Evolutionary conservation across 2,888 invertebrate genomes (phyloP), one percentile per base, ranked within the genome.

Genomic region (Yponomeuta plumbellus): DNA sequence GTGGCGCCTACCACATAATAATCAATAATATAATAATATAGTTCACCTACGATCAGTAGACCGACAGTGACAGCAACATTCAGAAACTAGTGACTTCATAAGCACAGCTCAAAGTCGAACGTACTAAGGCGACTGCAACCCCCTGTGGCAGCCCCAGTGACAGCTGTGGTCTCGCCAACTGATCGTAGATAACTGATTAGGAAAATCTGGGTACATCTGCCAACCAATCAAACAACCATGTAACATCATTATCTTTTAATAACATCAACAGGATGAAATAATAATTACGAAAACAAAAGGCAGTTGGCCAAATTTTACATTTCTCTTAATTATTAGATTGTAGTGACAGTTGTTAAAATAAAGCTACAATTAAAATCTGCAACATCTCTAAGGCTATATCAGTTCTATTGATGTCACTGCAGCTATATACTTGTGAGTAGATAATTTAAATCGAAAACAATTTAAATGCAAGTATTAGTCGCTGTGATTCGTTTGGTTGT

Each of bases 231-330:
- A 66, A 64, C 23, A 66, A n/a, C 34, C n/a, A 66, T 69, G 34
- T 67, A 66, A 74, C 71, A 72, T 71, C 71, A 69, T 70, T 67
- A 67, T 68, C 69, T 76, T 75, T 76, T 75, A 72, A 72, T 73
- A 75, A 77, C 75, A 76, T 75, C 74, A 76, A 77, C 76, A 75
- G 71, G 71, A 26, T 71, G 73, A 75, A 77, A 77, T 75, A 74
- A 76, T 72, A 74, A 66, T 66, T 65, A 65, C 23, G 66, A 66
- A 66, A 66, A 66, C 57, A 57, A 66, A 61, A 63, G 61, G 66
- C 52, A 17, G 34, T 13, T 22, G 11, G 57, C 44, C 57, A 21
- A 66, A 65, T 56, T 66, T 52, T 62, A 66, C 62, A 66, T 52
- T 61, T 52, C 66, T 56, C 65, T 65, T 65, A 65, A 65, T 65